Base-by-base conservation (phyloP, 1,140 invertebrate species). In the Zaprionus taronus region DNA sequence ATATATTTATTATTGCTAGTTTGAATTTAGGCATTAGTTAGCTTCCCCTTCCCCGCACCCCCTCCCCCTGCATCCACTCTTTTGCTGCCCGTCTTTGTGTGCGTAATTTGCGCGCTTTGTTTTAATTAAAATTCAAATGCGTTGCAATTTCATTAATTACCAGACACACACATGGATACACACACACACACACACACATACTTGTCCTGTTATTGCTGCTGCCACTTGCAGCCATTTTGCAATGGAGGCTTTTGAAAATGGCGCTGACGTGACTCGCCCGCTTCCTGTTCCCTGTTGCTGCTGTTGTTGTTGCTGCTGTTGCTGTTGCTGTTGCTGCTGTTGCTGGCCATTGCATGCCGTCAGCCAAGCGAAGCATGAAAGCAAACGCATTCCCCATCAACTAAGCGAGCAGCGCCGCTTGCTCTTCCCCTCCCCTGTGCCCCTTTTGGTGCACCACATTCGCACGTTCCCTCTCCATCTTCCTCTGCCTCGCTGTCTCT, bases 71-170 rank as follows among this genome's bases (percentile, higher is more conserved):
- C 15, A 4, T 15, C n/a, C 0, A 0, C 4, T 17, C 17, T 2
- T 6, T 11, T 2, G 55, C 4, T 11, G 47, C 7, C n/a, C 6
- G 17, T 56, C 57, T 74, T 73, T 78, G 49, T 65, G 69, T 71
- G 68, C 65, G 87, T 87, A 87, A 80, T 87, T 87, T 91, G 87
- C 65, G 79, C 81, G 87, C 87, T 87, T 84, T 79, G 83, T 87
- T 87, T 91, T 91, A 91, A 91, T 91, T 91, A 91, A 91, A 91
- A 91, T 91, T 91, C 87, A 91, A 91, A 91, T 91, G 76, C 83
- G 87, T 77, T 82, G 81, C 83, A 91, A 84, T 91, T 91, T 91
- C 87, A 91, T 91, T 91, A 91, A 91, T 91, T 91, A 91, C 83
- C 86, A 91, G 77, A 71, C 76, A 71, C 51, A 81, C 68, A 68